phyloP scores from a whole-genome alignment of 2,797 vertebrate genomes.

The Manis crassicaudata region DNA sequence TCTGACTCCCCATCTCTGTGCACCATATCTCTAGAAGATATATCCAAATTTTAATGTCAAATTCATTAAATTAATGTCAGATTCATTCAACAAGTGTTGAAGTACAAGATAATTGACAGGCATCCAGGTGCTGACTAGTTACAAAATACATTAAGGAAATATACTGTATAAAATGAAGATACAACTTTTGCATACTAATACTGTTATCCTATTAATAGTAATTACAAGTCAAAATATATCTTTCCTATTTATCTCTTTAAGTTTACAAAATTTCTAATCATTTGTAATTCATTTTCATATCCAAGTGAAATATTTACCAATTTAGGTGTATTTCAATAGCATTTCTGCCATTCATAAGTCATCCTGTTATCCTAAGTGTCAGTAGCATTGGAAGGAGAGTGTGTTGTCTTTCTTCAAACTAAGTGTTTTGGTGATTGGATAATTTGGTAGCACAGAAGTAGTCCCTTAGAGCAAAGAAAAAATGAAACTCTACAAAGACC shows the following conservation, averaged over 20 bases:
- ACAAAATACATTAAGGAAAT: not conserved
- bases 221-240: not conserved
- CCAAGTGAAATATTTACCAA: not conserved
- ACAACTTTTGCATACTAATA: not conserved
- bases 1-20: not conserved
- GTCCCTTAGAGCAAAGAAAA: not conserved
- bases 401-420: not conserved
- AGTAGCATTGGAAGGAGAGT: not conserved
- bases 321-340: not conserved
- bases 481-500: not conserved
- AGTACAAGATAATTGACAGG: not conserved
- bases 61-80: not conserved
- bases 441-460: not conserved
- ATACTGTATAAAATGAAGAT: not conserved
- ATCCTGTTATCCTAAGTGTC: not conserved
- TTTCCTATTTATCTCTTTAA: not conserved
- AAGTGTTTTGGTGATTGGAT: not conserved
- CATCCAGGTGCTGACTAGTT: not conserved
- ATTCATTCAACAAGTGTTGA: not conserved
- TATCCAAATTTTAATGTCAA: not conserved
- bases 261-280: not conserved
- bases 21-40: not conserved
- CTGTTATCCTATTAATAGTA: not conserved
- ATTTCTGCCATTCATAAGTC: not conserved
- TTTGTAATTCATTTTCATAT: not conserved